Evolutionary conservation across 2,797 vertebrate genomes (phyloP), one percentile per base, ranked within the genome.

Genomic region (Benthosema pterotum): DNA sequence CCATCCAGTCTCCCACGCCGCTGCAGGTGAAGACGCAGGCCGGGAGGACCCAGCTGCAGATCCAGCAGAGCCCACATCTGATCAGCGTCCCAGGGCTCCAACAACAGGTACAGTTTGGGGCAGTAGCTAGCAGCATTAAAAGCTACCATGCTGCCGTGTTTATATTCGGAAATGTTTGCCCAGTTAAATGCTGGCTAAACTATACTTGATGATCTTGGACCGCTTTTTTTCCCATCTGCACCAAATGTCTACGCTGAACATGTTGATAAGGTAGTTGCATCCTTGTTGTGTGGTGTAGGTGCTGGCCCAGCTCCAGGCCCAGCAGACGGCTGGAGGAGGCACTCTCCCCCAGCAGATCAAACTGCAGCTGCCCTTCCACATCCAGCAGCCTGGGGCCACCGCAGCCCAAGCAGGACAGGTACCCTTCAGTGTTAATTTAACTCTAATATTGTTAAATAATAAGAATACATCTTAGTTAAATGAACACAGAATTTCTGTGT

Each of bases 311-410:
- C 91, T 96, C 75, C 94, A 93, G 92, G 91, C 94, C 77, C 95
- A 94, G 84, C 95, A 93, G 88, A 92, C 92, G 64, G 84, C 83
- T 19, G 74, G 84, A 63, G 87, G 80, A 46, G 82, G 87, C 56
- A 67, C 87, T 28, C 59, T 95, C 75, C 93, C 94, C 77, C 95
- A 95, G 87, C 95, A 95, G 69, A 91, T 95, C 87, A 92, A 93
- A 85, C 94, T 96, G 11, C 96, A 96, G 85, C 91, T 96, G 56
- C 95, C 96, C 28, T 86, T 94, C 86, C 95, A 96, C 84, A 93
- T 95, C 68, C 96, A 95, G 83, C 95, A 92, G 58, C 78, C 72
- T 0, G 87, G 82, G 74, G 75, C 79, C 72, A 78, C 79, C 57
- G 82, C 89, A 61, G 78, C 84, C 79, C 89, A 88, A 83, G 81